Base-by-base conservation (phyloP, 2,113 vertebrate genomes). In the Octodon degus region DNA sequence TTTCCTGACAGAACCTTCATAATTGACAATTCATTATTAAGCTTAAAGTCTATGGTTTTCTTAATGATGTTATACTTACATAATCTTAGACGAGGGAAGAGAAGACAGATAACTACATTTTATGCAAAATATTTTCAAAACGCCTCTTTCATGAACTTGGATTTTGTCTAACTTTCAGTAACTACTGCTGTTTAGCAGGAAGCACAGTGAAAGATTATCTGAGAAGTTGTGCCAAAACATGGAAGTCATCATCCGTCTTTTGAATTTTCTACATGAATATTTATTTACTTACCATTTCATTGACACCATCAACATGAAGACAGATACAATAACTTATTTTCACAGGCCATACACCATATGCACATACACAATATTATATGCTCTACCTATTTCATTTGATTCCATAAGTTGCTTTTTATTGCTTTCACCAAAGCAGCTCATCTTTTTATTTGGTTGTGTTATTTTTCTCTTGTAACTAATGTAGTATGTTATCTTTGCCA, bases 391-490 rank as follows among this genome's bases (percentile, higher is more conserved):
- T 97, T 97, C 81, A 90, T 97, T 91, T 95, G 72, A 92, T 91
- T 93, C 89, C 92, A 85, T 93, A 91, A 96, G 93, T 96, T 95
- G 92, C 92, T 96, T 97, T 95, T 76, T 93, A 94, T 97, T 94
- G 92, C 84, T 96, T 94, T 97, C 53, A 79, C 81, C 22, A 86
- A 95, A 96, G 87, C 95, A 95, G 47, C 89, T 90, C 96, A 97
- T 97, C 81, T 91, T 97, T 97, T 98, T 92, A 84, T 97, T 97
- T 97, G 91, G n/a, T 88, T 95, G 14, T 96, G 72, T 83, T 92
- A 65, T 97, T 96, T 94, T 95, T 55, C 86, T 93, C 0, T 0
- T 97, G 97, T 97, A 98, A 97, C 96, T 97, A 97, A 98, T 98
- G 96, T 97, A 96, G 68, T 95, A 95, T 97, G 32, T 93, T 94